Percentiles rank a stretch among this genome's conserved stretches.
phyloP scores from a whole-genome alignment of 1,140 invertebrate genomes.

The Drosophila miranda region DNA sequence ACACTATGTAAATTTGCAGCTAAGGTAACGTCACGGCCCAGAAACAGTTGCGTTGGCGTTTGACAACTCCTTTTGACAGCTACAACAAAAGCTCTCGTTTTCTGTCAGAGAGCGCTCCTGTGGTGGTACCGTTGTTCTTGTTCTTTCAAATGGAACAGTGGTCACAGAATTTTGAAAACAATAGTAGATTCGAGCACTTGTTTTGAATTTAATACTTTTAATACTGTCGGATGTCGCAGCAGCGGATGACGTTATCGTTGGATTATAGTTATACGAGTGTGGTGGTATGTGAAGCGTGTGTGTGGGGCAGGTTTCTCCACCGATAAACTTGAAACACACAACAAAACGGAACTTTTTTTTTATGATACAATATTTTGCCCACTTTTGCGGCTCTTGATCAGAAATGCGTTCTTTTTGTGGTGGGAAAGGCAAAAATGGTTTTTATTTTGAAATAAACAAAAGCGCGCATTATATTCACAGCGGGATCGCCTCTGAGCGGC shows the following conservation, averaged over 20 bases:
- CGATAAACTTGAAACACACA: slow-evolving; percentile 17
- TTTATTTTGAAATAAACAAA: slow-evolving; percentile 81
- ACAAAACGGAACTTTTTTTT: slow-evolving; percentile 36
- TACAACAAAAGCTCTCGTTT: slow-evolving; percentile 24
- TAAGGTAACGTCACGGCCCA: slow-evolving; percentile 56
- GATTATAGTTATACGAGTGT: slow-evolving; percentile 9
- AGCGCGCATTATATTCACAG: slow-evolving; percentile 67
- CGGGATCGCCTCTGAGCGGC: slow-evolving; percentile 13
- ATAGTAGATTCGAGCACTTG: slow-evolving; percentile 74
- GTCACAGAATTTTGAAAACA: slow-evolving; percentile 30
- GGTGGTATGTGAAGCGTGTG: not conserved
- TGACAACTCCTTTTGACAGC: slow-evolving; percentile 14
- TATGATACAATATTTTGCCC: not conserved
- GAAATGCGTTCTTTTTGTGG: slow-evolving; percentile 80
- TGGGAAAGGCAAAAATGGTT: slow-evolving; percentile 79
- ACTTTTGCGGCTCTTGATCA: slow-evolving; percentile 44
- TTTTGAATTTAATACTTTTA: slow-evolving; percentile 46
- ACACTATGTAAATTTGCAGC: slow-evolving; percentile 9
- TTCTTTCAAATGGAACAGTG: too few species aligned
- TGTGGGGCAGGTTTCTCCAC: slow-evolving; percentile 45
- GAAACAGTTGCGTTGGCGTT: slow-evolving; percentile 16
- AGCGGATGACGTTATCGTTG: slow-evolving; percentile 64
- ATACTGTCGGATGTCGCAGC: slow-evolving; percentile 50
- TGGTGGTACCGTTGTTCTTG: too few species aligned
- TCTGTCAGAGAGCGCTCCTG: too few species aligned